Percentiles rank a stretch among this genome's conserved stretches.
These are phyloP conservation scores for Leptinotarsa texana DNA, from an alignment of 1,140 invertebrate genomes.

Conservation along the genomic window DNA sequence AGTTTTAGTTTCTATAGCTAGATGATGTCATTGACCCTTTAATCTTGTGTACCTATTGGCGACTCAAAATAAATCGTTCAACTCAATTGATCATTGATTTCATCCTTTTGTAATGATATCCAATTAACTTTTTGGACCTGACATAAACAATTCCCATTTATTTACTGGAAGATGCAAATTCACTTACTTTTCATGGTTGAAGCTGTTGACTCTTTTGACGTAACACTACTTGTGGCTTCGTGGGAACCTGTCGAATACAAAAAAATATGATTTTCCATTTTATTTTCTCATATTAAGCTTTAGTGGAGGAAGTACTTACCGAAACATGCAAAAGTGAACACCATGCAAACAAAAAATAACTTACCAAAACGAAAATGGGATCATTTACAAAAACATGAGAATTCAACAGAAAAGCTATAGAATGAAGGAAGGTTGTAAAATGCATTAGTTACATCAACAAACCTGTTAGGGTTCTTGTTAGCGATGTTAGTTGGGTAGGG, in stretches of 20 bases:
- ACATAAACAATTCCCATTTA: too few species aligned
- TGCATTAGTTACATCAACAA: conserved; percentile 28
- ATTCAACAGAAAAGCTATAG: conserved; percentile 3
- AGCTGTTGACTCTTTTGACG: neutral
- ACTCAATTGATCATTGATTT: too few species aligned
- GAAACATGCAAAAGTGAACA: conserved; percentile 31
- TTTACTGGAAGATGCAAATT: neutral
- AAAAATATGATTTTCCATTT: neutral
- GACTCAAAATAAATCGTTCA: too few species aligned
- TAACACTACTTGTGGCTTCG: neutral
- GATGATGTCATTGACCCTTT: too few species aligned
- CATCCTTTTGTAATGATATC: too few species aligned
- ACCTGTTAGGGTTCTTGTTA: conserved; percentile 40
- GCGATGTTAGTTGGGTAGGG: conserved; percentile 28
- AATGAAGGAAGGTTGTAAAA: neutral
- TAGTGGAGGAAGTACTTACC: conserved; percentile 13
- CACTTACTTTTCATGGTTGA: conserved; percentile 10
- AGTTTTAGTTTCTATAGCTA: neutral
- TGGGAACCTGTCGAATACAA: conserved; percentile 34
- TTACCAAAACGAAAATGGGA: conserved; percentile 30
- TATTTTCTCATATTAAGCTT: neutral
- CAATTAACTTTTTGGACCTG: too few species aligned
- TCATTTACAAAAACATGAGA: neutral
- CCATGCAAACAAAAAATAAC: conserved; percentile 43
- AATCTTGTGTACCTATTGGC: too few species aligned